Base-by-base conservation (phyloP, 2,113 vertebrate species). In the Phrynosoma blainvillii region DNA sequence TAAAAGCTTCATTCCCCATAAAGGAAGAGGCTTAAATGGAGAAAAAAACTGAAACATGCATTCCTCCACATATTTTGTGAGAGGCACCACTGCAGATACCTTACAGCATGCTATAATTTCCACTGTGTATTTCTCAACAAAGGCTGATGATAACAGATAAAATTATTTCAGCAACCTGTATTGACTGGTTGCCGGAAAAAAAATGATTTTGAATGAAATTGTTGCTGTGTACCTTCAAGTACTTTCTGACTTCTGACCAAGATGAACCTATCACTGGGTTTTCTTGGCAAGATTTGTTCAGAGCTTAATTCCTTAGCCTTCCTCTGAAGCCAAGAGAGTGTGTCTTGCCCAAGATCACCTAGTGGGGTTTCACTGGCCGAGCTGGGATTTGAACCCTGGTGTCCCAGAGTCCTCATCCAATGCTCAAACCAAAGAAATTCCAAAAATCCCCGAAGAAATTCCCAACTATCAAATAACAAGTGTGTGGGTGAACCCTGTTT, bases 401-500 rank as follows among this genome's bases (percentile, higher is more conserved):
- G 5, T 47, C 47, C 47, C 7, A 47, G 47, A 47, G 47, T 47
- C 7, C 47, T 47, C 5, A 7, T 47, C 47, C 47, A 47, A 7
- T 47, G 47, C 47, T 47, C 47, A 47, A 47, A 47, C 47, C 3
- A 47, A 87, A 23, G 36, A 62, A 52, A 54, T 86, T 66, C 66
- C 54, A 36, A 36, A 36, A 36, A 36, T 36, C 36, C 36, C 47
- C 47, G 7, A 87, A 23, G 36, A 62, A 52, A 54, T 86, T 66
- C 66, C 54, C 56, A 81, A 71, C 87, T 88, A 91, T 56, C 56
- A 36, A 13, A 65, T 89, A 79, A 79, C 25, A 84, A 20, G 1
- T 56, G 9, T 59, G 79, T 54, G 10, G 68, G 14, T 84, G 86
- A 91, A 56, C 78, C 84, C 85, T 90, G 85, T 87, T 90, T 92